These are phyloP conservation scores for Melanogrammus aeglefinus DNA, from an alignment of 2,797 vertebrate genomes.

Conservation along the genomic window DNA sequence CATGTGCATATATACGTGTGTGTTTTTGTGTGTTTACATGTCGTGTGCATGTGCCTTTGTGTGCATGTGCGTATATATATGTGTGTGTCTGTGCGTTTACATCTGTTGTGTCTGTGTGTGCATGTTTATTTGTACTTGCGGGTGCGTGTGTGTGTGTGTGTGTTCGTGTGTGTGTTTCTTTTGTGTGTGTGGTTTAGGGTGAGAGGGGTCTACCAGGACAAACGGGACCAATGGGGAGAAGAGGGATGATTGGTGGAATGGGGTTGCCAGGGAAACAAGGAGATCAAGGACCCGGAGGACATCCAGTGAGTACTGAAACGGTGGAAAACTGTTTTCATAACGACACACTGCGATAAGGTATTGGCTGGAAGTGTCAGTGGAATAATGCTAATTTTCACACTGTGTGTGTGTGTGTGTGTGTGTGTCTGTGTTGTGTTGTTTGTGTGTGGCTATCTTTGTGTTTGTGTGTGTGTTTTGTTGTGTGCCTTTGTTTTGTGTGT, in stretches of 20 bases:
- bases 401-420: conserved; percentile 8
- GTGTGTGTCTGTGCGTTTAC: not conserved
- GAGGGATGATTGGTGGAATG: conserved; percentile 77
- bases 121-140: too few species aligned
- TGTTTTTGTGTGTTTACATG: too few species aligned
- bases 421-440: not conserved
- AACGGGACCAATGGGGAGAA: conserved; percentile 79
- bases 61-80: too few species aligned
- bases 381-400: not conserved
- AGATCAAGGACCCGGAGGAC: conserved; percentile 82
- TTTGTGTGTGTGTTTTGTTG: not conserved
- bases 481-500: not conserved
- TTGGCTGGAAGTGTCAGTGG: not conserved
- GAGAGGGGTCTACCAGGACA: conserved; percentile 85
- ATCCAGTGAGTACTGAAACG: conserved; percentile 74
- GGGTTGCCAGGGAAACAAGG: conserved; percentile 85
- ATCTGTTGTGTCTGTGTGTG: not conserved
- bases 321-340: not conserved
- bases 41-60: too few species aligned
- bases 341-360: not conserved
- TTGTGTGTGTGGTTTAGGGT: conserved; percentile 72
- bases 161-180: not conserved
- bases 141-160: not conserved
- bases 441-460: not conserved
- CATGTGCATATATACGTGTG: too few species aligned